These are phyloP conservation scores for Pionites leucogaster DNA, from an alignment of 2,113 vertebrate genomes.

Conservation along the genomic window DNA sequence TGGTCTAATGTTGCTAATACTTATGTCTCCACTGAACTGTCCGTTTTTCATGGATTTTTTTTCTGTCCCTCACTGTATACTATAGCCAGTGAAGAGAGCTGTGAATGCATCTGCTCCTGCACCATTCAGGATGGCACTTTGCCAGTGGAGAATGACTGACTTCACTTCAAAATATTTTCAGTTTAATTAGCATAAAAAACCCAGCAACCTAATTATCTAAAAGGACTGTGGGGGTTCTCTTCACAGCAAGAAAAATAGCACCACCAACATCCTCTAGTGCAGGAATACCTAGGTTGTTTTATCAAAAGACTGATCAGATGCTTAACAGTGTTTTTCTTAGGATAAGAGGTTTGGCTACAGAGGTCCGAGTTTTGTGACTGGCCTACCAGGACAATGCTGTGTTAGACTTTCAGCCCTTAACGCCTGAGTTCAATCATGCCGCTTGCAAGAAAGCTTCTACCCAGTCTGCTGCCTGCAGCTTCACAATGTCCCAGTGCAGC, in stretches of 20 bases:
- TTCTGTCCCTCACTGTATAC: fast-evolving
- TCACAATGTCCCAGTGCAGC: fast-evolving
- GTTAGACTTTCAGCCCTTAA: background rate
- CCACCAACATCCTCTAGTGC: background rate
- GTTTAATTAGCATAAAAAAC: constrained; percentile 52
- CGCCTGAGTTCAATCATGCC: background rate
- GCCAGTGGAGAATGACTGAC: constrained; percentile 26
- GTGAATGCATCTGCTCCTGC: background rate
- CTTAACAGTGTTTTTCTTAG: background rate
- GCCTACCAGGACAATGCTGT: background rate
- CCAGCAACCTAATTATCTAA: constrained; percentile 27
- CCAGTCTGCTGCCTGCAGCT: background rate
- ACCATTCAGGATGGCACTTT: background rate
- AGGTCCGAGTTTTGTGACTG: background rate
- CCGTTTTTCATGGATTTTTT: background rate
- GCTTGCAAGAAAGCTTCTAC: background rate
- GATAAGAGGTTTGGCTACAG: background rate
- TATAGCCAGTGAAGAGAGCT: background rate
- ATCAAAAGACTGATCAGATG: background rate
- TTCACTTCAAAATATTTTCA: constrained; percentile 42
- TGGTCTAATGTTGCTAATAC: constrained; percentile 12
- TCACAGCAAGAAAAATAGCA: background rate
- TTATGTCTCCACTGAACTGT: background rate
- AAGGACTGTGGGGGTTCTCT: background rate
- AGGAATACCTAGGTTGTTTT: background rate